These are phyloP conservation scores for Baccha elongata DNA, from an alignment of 2,888 invertebrate genomes.

Conservation along the genomic window DNA sequence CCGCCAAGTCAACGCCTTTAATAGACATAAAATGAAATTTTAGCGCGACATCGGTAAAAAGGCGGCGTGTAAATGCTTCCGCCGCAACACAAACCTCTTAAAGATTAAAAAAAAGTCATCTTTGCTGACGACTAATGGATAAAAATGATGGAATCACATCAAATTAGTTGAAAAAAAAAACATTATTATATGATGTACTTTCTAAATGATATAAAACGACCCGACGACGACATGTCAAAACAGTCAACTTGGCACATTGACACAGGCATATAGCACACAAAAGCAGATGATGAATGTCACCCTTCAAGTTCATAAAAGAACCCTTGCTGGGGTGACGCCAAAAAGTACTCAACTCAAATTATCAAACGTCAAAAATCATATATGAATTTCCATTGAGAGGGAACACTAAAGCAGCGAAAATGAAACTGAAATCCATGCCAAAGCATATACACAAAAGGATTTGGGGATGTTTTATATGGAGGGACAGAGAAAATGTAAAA, in stretches of 20 bases:
- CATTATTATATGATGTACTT: neutral
- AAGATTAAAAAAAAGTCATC: slow-evolving; percentile 18
- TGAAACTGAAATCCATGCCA: neutral
- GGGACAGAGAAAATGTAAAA: neutral
- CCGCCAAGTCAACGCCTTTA: neutral
- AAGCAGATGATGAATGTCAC: slow-evolving; percentile 23
- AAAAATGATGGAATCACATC: slow-evolving; percentile 57
- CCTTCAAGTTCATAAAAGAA: slow-evolving; percentile 4
- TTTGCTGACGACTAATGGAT: slow-evolving; percentile 30
- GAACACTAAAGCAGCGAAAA: slow-evolving; percentile 3
- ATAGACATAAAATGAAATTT: slow-evolving; percentile 30
- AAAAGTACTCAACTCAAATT: slow-evolving; percentile 42
- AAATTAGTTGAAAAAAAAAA: slow-evolving; percentile 47
- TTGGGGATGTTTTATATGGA: neutral
- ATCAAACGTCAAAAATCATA: slow-evolving; percentile 58
- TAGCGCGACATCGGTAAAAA: slow-evolving; percentile 26
- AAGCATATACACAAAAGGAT: neutral
- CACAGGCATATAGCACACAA: neutral
- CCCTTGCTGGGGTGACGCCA: slow-evolving; percentile 15
- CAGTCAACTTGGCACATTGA: slow-evolving; percentile 3
- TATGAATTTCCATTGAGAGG: slow-evolving; percentile 45
- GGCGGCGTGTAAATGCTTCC: slow-evolving; percentile 38
- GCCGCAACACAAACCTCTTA: slow-evolving; percentile 23
- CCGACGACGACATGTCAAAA: slow-evolving; percentile 31
- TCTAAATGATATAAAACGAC: slow-evolving; percentile 40